Evolutionary conservation across 2,888 invertebrate genomes (phyloP), one percentile per base, ranked within the genome.

Genomic region (Protonemura montana): DNA sequence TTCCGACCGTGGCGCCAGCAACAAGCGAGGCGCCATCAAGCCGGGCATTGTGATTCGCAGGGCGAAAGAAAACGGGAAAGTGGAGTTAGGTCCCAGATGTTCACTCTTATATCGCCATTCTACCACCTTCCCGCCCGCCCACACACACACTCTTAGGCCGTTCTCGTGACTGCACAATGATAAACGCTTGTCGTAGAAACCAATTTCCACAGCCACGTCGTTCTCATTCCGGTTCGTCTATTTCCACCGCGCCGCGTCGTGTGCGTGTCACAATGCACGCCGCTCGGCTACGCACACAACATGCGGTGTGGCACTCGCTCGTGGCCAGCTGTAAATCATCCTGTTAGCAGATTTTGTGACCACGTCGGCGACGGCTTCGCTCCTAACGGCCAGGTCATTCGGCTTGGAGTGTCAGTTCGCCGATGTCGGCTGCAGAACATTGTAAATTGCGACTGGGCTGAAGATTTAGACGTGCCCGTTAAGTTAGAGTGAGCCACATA

Each of bases 141-240:
- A 78, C n/a, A 27, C 78, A 26, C 78, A 78, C 3, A 3, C 35
- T 35, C 35, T 35, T 35, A 35, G 35, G 10, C 35, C 78, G 28
- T 7, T 5, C 29, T 21, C 30, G 26, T 29, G 81, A 30, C 29
- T 81, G 28, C 80, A 80, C 80, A 80, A 80, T 80, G 80, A 80
- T 80, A 80, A 80, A 80, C 80, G 81, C 7, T 81, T 28, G 81
- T 30, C 81, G 30, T 28, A 30, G 81, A 28, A 81, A 81, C 81
- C 81, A 81, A 81, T 81, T 81, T 81, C n/a, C 81, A 81, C 81
- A 10, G 81, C 29, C 81, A 29, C 30, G 81, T 81, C 81, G 21
- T 81, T 30, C 81, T 81, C 13, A 21, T 81, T 81, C 81, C 81
- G 81, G 81, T 28, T 81, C 81, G 81, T 81, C 81, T 29, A 81